Conservation (phyloP, 1,140 invertebrate species). For the Coenobita brevimanus region DNA sequence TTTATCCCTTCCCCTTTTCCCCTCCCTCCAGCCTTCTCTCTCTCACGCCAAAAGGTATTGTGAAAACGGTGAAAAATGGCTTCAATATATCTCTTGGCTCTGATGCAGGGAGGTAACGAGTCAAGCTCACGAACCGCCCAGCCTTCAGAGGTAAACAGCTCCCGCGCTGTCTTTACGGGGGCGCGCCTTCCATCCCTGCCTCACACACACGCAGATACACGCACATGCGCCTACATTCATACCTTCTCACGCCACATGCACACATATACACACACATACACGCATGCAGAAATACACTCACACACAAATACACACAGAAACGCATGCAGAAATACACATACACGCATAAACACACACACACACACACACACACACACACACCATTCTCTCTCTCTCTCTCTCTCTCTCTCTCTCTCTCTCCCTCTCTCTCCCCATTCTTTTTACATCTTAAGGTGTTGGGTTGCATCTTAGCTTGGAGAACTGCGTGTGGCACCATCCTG, state of each 20-base stretch:
- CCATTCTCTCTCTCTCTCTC: no score
- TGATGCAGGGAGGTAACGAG: constrained; percentile 48
- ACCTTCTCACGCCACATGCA: no score
- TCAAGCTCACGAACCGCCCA: constrained; percentile 36
- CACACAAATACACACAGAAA: neutral
- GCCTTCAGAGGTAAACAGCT: constrained; percentile 17
- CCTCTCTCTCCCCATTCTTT: no score
- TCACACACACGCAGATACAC: neutral
- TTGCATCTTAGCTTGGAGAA: no score
- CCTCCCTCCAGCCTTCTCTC: neutral
- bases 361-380: neutral
- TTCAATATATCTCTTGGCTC: constrained; percentile 49
- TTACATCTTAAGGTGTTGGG: no score
- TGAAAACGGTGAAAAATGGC: constrained; percentile 64
- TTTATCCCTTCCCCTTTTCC: neutral
- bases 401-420: no score
- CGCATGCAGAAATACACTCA: constrained; percentile 1
- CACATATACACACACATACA: constrained; percentile 23
- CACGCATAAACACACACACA: neutral
- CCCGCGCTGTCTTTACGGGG: constrained; percentile 34
- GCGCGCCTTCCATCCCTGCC: neutral
- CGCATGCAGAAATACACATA: neutral
- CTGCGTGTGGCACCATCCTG: no score
- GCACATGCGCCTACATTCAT: neutral
- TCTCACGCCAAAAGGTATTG: constrained; percentile 52